Percentiles rank a stretch among this genome's conserved stretches.
Evolutionary conservation across 2,888 invertebrate species (phyloP).

Genomic region (Megalurothrips usitatus): DNA sequence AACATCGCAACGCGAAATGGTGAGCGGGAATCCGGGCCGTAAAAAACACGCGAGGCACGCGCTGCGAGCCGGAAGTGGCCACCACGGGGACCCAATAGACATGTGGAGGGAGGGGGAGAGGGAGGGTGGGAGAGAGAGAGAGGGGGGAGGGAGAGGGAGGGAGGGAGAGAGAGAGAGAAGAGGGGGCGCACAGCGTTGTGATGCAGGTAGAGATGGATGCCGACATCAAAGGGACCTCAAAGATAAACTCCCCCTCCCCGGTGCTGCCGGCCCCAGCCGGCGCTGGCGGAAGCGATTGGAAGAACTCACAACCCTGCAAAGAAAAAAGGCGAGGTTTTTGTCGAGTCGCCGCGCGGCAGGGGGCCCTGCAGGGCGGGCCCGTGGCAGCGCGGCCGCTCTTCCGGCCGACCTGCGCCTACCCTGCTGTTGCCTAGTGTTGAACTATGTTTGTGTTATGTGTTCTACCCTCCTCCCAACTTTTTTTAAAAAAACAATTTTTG

Average conservation of each 20-base stretch:
- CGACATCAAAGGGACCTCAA: background rate
- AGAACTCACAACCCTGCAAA: too few relatives aligned
- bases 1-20: background rate
- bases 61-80: too few relatives aligned
- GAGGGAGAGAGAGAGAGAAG: background rate
- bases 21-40: background rate
- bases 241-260: background rate
- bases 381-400: too few relatives aligned
- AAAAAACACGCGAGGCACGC: background rate
- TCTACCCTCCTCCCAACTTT: too few relatives aligned
- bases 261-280: background rate
- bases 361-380: too few relatives aligned
- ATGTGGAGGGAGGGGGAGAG: too few relatives aligned
- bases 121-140: background rate
- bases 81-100: background rate
- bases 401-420: too few relatives aligned
- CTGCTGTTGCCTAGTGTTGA: too few relatives aligned
- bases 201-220: background rate
- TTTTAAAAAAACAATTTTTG: too few relatives aligned
- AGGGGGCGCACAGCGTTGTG: background rate
- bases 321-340: too few relatives aligned
- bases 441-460: too few relatives aligned
- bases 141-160: background rate
- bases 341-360: too few relatives aligned
- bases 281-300: background rate